Evolutionary conservation across 1,140 invertebrate species (phyloP).

Genomic region (Pseudomyrmex dendroicus): DNA sequence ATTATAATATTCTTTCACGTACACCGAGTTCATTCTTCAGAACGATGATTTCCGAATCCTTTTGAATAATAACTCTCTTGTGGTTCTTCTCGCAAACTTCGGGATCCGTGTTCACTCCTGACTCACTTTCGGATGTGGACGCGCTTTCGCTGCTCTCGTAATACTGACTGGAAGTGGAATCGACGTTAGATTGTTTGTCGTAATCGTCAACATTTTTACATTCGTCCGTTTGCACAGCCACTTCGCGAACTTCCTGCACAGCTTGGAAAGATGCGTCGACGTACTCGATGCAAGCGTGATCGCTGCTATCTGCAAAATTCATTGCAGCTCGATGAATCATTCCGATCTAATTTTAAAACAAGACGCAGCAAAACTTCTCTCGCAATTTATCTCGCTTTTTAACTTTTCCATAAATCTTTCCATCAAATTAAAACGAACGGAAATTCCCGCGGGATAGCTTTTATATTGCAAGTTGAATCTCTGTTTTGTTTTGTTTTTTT

Average conservation of each 20-base stretch:
- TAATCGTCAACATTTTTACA: slow-evolving; percentile 4
- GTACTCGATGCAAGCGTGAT: slow-evolving; percentile 18
- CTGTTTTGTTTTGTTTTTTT: too few species aligned
- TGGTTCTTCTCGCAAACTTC: slow-evolving; percentile 38
- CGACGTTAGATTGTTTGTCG: slow-evolving; percentile 1
- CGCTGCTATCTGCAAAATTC: slow-evolving; percentile 19
- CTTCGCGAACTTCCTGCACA: slow-evolving; percentile 1
- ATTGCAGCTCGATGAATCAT: background rate
- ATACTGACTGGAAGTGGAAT: slow-evolving; percentile 46
- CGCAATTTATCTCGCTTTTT: background rate
- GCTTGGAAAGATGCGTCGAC: slow-evolving; percentile 29
- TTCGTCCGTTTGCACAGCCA: slow-evolving; percentile 45
- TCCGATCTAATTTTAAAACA: background rate
- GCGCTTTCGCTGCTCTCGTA: slow-evolving; percentile 42
- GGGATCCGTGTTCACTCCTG: slow-evolving; percentile 33
- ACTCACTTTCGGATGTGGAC: slow-evolving; percentile 56
- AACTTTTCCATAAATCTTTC: slow-evolving; percentile 3
- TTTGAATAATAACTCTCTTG: slow-evolving; percentile 72
- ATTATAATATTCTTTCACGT: slow-evolving; percentile 12
- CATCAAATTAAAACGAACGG: background rate
- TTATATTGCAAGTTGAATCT: background rate
- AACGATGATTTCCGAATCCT: slow-evolving; percentile 77
- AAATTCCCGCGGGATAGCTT: background rate
- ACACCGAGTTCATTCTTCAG: slow-evolving; percentile 75
- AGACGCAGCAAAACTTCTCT: background rate